Base-by-base conservation (phyloP, 1,140 invertebrate genomes). In the Caerostris extrusa region DNA sequence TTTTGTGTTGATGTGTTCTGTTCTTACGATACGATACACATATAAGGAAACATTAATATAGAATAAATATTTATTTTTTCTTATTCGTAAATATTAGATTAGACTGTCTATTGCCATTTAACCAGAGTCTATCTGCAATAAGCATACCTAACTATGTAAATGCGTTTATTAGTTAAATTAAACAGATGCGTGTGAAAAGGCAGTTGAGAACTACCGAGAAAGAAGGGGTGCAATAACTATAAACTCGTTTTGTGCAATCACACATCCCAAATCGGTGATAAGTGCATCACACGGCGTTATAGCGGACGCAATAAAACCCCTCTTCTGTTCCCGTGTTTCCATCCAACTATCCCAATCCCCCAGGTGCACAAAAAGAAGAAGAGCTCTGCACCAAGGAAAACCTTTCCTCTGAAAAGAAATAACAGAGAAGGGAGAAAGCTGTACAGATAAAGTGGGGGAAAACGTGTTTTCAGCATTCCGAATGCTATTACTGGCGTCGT, bases 401-500 rank as follows among this genome's bases (percentile, higher is more conserved):
- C 57, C 5, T 34, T 12, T 4, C 19, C 34, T 60, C 34, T 8
- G 3, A 0, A 12, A n/a, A 82, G 53, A 34, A 34, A 34, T 34
- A 34, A 34, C 34, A 50, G n/a, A 19, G 8, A 8, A 4, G 14
- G 17, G 34, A 83, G n/a, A 86, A 86, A 87, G 3, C 7, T 14
- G 7, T n/a, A 5, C 7, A 34, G 57, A 53, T 34, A 87, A 87
- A 87, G 19, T 53, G 58, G 34, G 14, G 8, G 85, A 64, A 85
- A 87, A 87, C 85, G 85, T 87, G 85, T 87, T 87, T 87, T 60
- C 82, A 6, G 57, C 14, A 61, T 87, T 87, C 19, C 34, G n/a
- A 50, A 60, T 64, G 85, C 58, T 87, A 87, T 87, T 87, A 87
- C 85, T 8, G 19, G 58, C 19, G 19, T 19, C 7, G 14, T n/a